Percentiles rank a stretch among this genome's conserved stretches.
Conservation (phyloP, 2,888 invertebrate genomes). For the Parthenolecanium corni region DNA sequence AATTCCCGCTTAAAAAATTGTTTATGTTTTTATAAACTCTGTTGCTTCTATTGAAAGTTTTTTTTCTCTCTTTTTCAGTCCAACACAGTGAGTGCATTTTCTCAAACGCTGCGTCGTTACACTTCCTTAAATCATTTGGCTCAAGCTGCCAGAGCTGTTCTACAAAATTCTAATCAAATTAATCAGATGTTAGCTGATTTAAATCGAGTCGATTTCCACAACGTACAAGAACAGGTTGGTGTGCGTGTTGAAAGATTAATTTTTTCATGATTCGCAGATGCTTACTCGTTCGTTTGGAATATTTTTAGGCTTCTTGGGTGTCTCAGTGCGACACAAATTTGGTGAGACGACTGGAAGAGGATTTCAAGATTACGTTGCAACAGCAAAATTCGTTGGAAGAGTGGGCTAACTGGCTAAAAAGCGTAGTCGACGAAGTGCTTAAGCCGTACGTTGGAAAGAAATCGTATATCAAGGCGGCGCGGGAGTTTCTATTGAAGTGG, state of each 20-base stretch:
- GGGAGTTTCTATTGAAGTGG: conserved; percentile 95
- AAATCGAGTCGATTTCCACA: conserved; percentile 94
- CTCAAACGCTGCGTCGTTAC: conserved; percentile 88
- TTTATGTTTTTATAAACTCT: too few species aligned
- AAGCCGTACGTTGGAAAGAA: conserved; percentile 75
- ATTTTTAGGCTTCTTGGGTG: conserved; percentile 82
- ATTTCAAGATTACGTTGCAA: conserved; percentile 78
- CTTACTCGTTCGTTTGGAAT: background rate
- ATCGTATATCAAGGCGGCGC: conserved; percentile 70
- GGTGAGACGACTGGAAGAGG: conserved; percentile 73
- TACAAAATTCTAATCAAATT: conserved; percentile 89
- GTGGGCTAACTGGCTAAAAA: conserved; percentile 96
- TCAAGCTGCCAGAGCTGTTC: conserved; percentile 86
- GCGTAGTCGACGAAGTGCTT: conserved; percentile 79
- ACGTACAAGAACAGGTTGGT: conserved; percentile 68
- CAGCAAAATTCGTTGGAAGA: conserved; percentile 89
- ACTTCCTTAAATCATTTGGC: conserved; percentile 96
- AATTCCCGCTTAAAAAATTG: too few species aligned
- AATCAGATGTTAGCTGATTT: conserved; percentile 93
- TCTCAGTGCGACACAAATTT: conserved; percentile 86
- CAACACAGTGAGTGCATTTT: conserved; percentile 76
- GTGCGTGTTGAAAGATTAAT: too few species aligned
- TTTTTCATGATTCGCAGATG: background rate
- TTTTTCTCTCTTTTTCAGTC: conserved; percentile 40
- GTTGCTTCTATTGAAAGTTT: background rate